These are phyloP conservation scores for Melanotaenia boesemani DNA, from an alignment of 2,797 vertebrate species.

Conservation along the genomic window DNA sequence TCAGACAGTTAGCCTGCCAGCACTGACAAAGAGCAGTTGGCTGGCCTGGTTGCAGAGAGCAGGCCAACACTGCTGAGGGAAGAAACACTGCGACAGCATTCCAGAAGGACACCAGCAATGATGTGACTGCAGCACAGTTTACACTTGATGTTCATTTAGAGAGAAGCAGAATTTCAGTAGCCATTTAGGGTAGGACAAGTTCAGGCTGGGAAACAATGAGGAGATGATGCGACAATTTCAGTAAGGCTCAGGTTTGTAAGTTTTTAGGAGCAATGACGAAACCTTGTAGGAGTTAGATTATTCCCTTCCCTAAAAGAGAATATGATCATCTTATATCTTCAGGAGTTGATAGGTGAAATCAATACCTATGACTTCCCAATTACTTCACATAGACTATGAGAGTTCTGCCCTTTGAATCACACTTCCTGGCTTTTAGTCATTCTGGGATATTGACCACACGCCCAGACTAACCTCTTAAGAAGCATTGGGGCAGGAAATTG, in stretches of 20 bases:
- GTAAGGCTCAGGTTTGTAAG: not conserved
- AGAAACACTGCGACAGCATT: slow-evolving; percentile 42
- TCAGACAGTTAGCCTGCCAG: slow-evolving; percentile 48
- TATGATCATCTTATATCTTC: not conserved
- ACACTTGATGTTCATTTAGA: not conserved
- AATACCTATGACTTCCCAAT: slow-evolving; percentile 17
- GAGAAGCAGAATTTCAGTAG: not conserved
- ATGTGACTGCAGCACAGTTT: slow-evolving; percentile 11
- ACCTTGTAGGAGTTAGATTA: slow-evolving; percentile 12
- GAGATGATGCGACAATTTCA: not conserved
- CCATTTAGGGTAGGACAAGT: not conserved
- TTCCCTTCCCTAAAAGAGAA: not conserved
- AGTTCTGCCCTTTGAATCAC: not conserved
- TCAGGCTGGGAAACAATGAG: not conserved
- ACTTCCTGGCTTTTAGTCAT: not conserved
- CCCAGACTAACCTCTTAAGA: not conserved
- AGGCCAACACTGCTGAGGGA: slow-evolving; percentile 35
- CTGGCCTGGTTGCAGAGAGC: slow-evolving; percentile 32
- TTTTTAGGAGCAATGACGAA: not conserved
- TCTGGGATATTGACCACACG: not conserved
- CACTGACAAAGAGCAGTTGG: slow-evolving; percentile 57
- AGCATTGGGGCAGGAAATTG: not conserved
- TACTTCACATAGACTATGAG: slow-evolving; percentile 1
- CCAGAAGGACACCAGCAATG: slow-evolving; percentile 32
- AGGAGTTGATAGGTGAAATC: slow-evolving; percentile 13